phyloP scores from a whole-genome alignment of 37 sponge, comb jelly and placozoan species.

The Oopsacas minuta region DNA sequence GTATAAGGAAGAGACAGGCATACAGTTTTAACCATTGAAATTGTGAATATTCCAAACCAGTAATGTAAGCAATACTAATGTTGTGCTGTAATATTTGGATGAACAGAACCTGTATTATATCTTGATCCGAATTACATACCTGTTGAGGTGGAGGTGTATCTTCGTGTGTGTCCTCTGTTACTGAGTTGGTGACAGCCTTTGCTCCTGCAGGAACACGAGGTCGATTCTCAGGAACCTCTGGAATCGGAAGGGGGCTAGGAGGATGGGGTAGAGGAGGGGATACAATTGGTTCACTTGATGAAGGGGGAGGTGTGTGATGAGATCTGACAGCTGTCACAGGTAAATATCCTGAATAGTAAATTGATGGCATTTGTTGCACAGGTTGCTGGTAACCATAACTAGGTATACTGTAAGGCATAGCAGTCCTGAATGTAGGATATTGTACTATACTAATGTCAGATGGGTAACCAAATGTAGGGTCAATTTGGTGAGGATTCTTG shows the following conservation, averaged over 20 bases:
- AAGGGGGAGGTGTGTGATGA: background rate
- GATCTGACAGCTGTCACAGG: conserved; percentile 4
- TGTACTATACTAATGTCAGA: conserved; percentile 2
- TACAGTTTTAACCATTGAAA: background rate
- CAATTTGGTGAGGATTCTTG: background rate
- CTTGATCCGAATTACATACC: no score
- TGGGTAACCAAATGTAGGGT: background rate
- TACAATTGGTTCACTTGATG: background rate
- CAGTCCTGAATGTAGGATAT: background rate
- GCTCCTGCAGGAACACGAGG: background rate
- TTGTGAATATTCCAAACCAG: background rate
- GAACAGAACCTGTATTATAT: background rate
- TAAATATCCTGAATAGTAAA: background rate
- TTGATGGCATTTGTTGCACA: background rate
- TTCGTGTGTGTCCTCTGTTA: background rate
- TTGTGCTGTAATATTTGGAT: background rate
- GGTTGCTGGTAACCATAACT: background rate
- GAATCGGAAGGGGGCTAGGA: background rate
- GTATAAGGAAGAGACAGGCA: conserved; percentile 42
- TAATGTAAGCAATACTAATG: background rate
- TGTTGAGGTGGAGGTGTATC: background rate
- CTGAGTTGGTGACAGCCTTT: background rate
- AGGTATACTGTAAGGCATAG: background rate
- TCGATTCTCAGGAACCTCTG: background rate
- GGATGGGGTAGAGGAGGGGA: background rate